These are phyloP conservation scores for Brachypalpus laphriformis DNA, from an alignment of 2,888 invertebrate species.

Conservation along the genomic window DNA sequence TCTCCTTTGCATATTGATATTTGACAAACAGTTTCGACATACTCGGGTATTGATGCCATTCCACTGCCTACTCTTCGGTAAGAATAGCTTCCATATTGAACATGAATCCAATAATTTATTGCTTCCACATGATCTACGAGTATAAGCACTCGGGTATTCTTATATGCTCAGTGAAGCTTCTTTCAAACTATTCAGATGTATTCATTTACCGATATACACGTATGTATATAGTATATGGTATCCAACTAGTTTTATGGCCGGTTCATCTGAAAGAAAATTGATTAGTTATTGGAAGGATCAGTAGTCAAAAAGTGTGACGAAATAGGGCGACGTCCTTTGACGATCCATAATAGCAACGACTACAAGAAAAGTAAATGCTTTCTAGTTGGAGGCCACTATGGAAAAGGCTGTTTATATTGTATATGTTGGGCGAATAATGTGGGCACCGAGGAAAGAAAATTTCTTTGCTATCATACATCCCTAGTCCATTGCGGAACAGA, in stretches of 20 bases:
- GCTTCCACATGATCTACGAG: constrained; percentile 85
- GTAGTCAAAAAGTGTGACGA: too few relatives aligned
- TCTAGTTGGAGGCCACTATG: too few relatives aligned
- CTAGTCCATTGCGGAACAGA: too few relatives aligned
- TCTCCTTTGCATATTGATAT: constrained; percentile 83
- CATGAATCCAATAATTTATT: constrained; percentile 86
- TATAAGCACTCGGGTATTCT: constrained; percentile 83
- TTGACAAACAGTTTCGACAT: not conserved
- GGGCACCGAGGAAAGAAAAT: too few relatives aligned
- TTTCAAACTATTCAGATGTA: constrained; percentile 82
- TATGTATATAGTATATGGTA: too few relatives aligned
- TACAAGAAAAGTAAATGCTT: too few relatives aligned
- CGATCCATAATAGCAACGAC: too few relatives aligned
- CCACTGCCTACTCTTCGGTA: constrained; percentile 32
- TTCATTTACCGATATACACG: constrained; percentile 85
- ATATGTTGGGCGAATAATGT: too few relatives aligned
- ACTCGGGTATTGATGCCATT: not conserved
- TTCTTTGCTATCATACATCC: too few relatives aligned
- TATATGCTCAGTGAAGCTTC: constrained; percentile 84
- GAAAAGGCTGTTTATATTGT: too few relatives aligned
- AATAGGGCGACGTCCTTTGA: too few relatives aligned
- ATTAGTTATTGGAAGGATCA: too few relatives aligned
- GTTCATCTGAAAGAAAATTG: constrained; percentile 27
- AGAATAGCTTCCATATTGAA: constrained; percentile 74
- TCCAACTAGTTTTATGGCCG: constrained; percentile 84